A percentile compares a stretch with the other conserved stretches of the same genome.
These are phyloP conservation scores for Philaethria dido DNA, from an alignment of 2,888 invertebrate species.

Conservation along the genomic window DNA sequence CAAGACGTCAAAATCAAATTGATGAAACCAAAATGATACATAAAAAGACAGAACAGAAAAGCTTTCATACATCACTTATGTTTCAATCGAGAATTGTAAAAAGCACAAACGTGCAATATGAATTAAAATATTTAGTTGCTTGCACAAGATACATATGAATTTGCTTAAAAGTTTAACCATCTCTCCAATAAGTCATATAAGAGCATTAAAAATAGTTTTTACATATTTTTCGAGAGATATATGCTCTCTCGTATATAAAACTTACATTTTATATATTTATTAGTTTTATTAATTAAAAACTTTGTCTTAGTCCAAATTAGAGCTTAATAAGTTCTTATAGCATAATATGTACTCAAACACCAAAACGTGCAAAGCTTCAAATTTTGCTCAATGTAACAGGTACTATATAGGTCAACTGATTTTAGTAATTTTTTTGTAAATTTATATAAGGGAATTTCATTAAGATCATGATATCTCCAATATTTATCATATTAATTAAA, in stretches of 20 bases:
- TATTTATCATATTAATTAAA: too few relatives aligned
- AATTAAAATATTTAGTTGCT: background rate
- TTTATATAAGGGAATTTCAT: too few relatives aligned
- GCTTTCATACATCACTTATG: background rate
- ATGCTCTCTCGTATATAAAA: too few relatives aligned
- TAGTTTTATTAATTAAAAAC: too few relatives aligned
- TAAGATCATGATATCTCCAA: too few relatives aligned
- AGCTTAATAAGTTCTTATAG: background rate
- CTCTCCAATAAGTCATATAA: too few relatives aligned
- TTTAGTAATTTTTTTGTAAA: background rate
- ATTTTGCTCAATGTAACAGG: constrained; percentile 4
- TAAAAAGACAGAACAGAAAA: background rate
- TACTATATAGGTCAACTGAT: background rate
- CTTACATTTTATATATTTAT: too few relatives aligned
- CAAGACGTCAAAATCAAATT: background rate
- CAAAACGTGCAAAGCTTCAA: constrained; percentile 19
- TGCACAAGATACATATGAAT: background rate
- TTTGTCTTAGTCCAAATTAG: background rate
- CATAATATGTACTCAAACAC: constrained; percentile 2
- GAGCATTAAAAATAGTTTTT: too few relatives aligned
- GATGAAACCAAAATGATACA: too few relatives aligned
- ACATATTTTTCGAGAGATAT: too few relatives aligned
- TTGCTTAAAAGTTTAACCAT: background rate
- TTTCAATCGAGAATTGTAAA: background rate
- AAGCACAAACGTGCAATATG: background rate